Base-by-base conservation (phyloP, 2,888 invertebrate genomes). In the Melitaea athalia region DNA sequence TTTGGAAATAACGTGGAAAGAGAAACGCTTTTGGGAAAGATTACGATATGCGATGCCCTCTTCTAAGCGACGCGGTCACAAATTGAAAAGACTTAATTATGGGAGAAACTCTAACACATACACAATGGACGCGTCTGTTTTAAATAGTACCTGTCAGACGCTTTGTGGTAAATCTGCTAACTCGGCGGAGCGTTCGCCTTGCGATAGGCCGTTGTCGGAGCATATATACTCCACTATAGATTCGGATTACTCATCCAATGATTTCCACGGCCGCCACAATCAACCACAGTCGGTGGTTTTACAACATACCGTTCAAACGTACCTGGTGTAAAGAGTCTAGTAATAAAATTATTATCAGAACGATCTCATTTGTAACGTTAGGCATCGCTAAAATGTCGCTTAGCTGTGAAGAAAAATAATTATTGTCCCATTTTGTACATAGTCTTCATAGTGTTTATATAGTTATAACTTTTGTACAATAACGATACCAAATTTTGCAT, bases 1-100 rank as follows among this genome's bases (percentile, higher is more conserved):
- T 85, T 96, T 97, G 74, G 94, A 97, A 77, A 95, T 98, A 79
- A 94, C 96, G 78, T 97, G 97, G 95, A 97, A 96, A 82, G 98
- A 98, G 91, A 96, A 96, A 84, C 94, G 97, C 80, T 99, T 99
- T 93, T 98, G 98, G 98, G 98, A 98, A 86, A 96, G 98, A 85
- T 94, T 99, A 79, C 95, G 97, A 78, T 98, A 97, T 86, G 96
- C 97, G 72, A 96, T 98, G 95, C 98, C 98, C 70, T 95, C 96
- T 78, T 95, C 96, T 77, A 94, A 96, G 84, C 95, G 95, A 74
- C 94, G 89, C 83, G 89, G 92, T 70, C 91, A 92, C 76, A 92
- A 92, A 84, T 85, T 91, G 79, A 91, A 93, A 82, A 93, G 93
- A 79, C 92, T 92, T 75, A 95, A 96, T 82, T 97, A 97, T 82